Base-by-base conservation (phyloP, 2,113 vertebrate genomes). In the Mustelus asterias region DNA sequence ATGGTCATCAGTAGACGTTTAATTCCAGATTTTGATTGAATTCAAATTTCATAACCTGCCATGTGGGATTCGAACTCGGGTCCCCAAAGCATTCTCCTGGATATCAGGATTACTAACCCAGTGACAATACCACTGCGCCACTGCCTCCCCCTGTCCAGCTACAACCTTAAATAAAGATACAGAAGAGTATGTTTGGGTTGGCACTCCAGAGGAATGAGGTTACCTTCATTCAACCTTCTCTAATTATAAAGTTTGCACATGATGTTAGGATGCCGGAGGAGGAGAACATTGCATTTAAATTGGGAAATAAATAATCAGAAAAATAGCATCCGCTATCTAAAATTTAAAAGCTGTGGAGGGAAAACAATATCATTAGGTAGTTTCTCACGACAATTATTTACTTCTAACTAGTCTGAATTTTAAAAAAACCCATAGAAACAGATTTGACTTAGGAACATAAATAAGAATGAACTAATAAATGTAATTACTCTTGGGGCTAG, bases 401-500 rank as follows among this genome's bases (percentile, higher is more conserved):
- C 89, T 93, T 93, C 60, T 93, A 93, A 93, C n/a, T 65, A 41
- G 33, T 93, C 89, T 93, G 60, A 65, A 93, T 93, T n/a, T n/a
- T n/a, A 41, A 37, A 93, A 65, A 65, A 65, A 41, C 37, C 37
- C n/a, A 83, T n/a, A 83, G 89, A 67, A 93, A 93, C 14, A 37
- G 63, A 65, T 93, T 93, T 93, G 89, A 67, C 60, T 65, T 67
- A 93, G 63, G 89, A 33, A 93, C 60, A 93, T 93, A 93, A 93
- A 93, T 93, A 93, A 93, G 22, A 93, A 93, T 65, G 89, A 93
- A 37, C 89, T 92, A 93, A 93, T 93, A 93, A 37, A 93, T 93
- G 89, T 65, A 93, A 63, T 93, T 41, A 93, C 89, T 93, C 89
- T 67, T 65, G 89, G 89, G 89, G 60, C 89, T 63, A 65, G n/a